These are phyloP conservation scores for Cyclargus thomasi DNA, from an alignment of 1,140 invertebrate species.

Conservation along the genomic window DNA sequence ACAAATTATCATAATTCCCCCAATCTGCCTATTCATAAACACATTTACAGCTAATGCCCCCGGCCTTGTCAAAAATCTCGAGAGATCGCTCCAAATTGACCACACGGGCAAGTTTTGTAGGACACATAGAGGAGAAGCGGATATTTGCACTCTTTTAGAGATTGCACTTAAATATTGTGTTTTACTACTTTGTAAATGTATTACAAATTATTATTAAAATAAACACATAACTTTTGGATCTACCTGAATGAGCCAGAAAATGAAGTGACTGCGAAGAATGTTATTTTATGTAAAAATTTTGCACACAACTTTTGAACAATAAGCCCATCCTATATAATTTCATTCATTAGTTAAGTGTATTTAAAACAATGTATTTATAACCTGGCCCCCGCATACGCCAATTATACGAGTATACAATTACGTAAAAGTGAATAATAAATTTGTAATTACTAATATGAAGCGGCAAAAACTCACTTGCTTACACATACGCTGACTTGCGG, in stretches of 20 bases:
- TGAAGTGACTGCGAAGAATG: too few relatives aligned
- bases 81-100: neutral
- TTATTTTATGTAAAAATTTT: too few relatives aligned
- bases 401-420: constrained; percentile 2
- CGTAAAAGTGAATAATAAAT: constrained; percentile 20
- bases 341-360: too few relatives aligned
- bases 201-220: too few relatives aligned
- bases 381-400: neutral
- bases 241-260: too few relatives aligned
- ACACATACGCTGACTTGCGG: constrained; percentile 35
- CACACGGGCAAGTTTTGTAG: neutral
- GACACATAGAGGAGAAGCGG: neutral
- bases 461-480: constrained; percentile 46
- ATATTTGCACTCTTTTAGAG: neutral
- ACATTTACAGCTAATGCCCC: neutral
- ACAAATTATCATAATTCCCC: neutral
- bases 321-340: too few relatives aligned
- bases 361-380: too few relatives aligned
- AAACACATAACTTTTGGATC: too few relatives aligned
- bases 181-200: too few relatives aligned
- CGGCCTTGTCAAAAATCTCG: neutral
- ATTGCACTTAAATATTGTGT: too few relatives aligned
- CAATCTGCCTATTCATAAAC: constrained; percentile 3
- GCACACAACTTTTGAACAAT: too few relatives aligned
- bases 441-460: neutral